Evolutionary conservation across 2,888 invertebrate genomes (phyloP).

Genomic region (Nysson spinosus): DNA sequence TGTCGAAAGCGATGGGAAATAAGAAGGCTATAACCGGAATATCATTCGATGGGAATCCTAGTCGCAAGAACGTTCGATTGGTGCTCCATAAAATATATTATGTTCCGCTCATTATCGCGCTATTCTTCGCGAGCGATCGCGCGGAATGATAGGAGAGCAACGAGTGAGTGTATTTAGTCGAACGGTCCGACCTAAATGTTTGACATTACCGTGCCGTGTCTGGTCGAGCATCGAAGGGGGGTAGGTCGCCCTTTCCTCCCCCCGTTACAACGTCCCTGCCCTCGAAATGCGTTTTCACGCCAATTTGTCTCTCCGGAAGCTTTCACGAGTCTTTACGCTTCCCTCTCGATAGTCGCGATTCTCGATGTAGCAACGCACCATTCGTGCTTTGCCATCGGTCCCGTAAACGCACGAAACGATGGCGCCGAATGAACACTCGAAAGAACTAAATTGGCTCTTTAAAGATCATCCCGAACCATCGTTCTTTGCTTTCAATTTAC

Average conservation of each 20-base stretch:
- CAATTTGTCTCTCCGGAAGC: slow-evolving; percentile 76
- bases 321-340: slow-evolving; percentile 76
- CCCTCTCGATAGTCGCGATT: slow-evolving; percentile 56
- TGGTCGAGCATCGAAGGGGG: slow-evolving; percentile 28
- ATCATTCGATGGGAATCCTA: no score
- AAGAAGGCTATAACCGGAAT: not conserved
- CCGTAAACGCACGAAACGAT: slow-evolving; percentile 42
- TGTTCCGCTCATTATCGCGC: slow-evolving; percentile 70
- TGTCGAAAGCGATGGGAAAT: not conserved
- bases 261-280: slow-evolving; percentile 52
- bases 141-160: slow-evolving; percentile 72
- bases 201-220: slow-evolving; percentile 71
- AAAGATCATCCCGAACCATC: slow-evolving; percentile 31
- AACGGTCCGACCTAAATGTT: slow-evolving; percentile 72
- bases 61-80: slow-evolving; percentile 16
- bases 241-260: slow-evolving; percentile 44
- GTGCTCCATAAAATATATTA: slow-evolving; percentile 66
- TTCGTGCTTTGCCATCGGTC: slow-evolving; percentile 22
- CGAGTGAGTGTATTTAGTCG: slow-evolving; percentile 75
- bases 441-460: slow-evolving; percentile 46
- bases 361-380: slow-evolving; percentile 56
- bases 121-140: slow-evolving; percentile 74
- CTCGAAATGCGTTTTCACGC: slow-evolving; percentile 76
- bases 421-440: slow-evolving; percentile 21
- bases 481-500: not conserved